These are phyloP conservation scores for Eulemur macaco DNA, from an alignment of 2,113 vertebrate species.

Conservation along the genomic window DNA sequence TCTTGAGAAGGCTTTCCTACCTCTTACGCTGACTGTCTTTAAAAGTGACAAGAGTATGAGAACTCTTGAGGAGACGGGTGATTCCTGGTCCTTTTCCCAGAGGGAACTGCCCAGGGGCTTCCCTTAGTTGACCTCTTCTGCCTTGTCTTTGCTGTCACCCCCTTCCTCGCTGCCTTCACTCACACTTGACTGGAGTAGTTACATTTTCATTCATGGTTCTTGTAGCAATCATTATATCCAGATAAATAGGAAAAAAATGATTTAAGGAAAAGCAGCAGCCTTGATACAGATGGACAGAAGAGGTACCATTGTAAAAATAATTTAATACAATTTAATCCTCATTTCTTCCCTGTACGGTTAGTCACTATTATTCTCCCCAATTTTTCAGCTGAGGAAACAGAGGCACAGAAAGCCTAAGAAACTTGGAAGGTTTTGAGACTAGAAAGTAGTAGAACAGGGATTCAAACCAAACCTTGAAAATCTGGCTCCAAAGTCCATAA, in stretches of 20 bases:
- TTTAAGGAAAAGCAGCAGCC: background rate
- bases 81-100: background rate
- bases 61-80: background rate
- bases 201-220: background rate
- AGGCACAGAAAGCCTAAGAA: background rate
- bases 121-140: background rate
- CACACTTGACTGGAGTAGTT: background rate
- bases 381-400: background rate
- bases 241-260: background rate
- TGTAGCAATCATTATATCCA: background rate
- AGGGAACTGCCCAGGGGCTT: background rate
- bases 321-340: background rate
- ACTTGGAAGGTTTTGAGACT: background rate
- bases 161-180: background rate
- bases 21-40: background rate
- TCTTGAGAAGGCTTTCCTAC: background rate
- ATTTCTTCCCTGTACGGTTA: background rate
- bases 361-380: background rate
- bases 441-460: background rate
- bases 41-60: background rate
- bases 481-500: background rate
- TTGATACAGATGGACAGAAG: background rate
- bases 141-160: background rate
- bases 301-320: background rate
- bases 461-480: background rate